Base-by-base conservation (phyloP, 2,888 invertebrate genomes). In the Phytoseiulus persimilis region DNA sequence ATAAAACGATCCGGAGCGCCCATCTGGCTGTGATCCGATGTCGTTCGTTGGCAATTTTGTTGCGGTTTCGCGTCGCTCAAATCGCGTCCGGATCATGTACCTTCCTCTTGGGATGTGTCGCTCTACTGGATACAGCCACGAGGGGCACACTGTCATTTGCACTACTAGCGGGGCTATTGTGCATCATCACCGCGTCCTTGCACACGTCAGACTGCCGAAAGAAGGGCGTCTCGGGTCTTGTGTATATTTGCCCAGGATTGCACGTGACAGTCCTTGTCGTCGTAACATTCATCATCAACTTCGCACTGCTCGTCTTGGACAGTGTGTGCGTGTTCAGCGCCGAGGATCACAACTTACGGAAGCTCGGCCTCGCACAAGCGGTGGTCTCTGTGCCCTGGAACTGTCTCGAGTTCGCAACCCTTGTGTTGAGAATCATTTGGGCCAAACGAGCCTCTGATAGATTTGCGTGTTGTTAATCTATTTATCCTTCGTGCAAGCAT, bases 1-100 rank as follows among this genome's bases (percentile, higher is more conserved):
- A 9, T 6, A 39, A 39, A 9, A 39, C 39, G 39, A 39, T 9
- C 39, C 5, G 39, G 9, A 39, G 9, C 39, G 39, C 39, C 9
- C 39, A 39, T 39, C 39, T 39, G 39, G 39, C 39, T 39, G 5
- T 39, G 39, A 39, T 39, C 3, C 39, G 9, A 39, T 84, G 84
- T 31, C 84, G 84, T 32, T 33, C 84, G 3, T 33, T 84, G 9
- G 84, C 84, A 31, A 84, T 84, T 84, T 33, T 84, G 84, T 33
- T 84, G 84, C 31, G 28, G 31, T 84, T 84, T 84, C 84, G 84
- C 9, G 84, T 84, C 84, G 84, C 84, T 9, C 31, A 84, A 84
- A 84, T 84, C 23, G 84, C 33, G 31, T 84, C 84, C 18, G 84
- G 84, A n/a, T 84, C 28, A 9, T 31, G 84, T 84, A 84, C 84